Evolutionary conservation across 1,140 invertebrate species (phyloP).

Genomic region (Paralvinella palmiformis): DNA sequence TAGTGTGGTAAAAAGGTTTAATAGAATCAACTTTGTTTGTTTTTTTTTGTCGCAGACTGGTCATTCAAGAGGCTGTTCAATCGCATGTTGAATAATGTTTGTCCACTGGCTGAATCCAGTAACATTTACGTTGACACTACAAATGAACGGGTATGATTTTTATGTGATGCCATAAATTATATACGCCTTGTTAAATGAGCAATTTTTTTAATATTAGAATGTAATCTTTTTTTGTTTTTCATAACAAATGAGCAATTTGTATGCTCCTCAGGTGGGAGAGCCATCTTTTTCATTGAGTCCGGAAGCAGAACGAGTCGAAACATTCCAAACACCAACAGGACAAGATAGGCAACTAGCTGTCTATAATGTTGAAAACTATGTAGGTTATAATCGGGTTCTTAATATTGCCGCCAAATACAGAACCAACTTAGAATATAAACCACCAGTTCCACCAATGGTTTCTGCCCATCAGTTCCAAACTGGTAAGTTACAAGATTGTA

Average conservation of each 20-base stretch:
- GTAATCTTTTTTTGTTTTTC: neutral
- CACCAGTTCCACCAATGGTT: conserved; percentile 62
- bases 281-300: too few species aligned
- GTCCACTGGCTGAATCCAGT: conserved; percentile 70
- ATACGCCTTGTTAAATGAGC: too few species aligned
- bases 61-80: conserved; percentile 81
- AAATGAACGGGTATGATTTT: conserved; percentile 48
- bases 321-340: neutral
- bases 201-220: neutral
- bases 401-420: conserved; percentile 62
- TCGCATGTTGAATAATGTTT: conserved; percentile 67
- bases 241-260: neutral
- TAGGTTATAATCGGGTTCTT: conserved; percentile 38
- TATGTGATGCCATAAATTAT: neutral
- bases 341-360: conserved; percentile 20
- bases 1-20: too few species aligned
- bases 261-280: neutral
- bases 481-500: too few species aligned
- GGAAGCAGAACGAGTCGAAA: too few species aligned
- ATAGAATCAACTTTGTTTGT: neutral
- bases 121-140: conserved; percentile 79
- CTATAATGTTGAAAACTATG: conserved; percentile 32
- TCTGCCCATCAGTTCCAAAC: conserved; percentile 75
- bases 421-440: conserved; percentile 49
- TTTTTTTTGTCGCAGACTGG: conserved; percentile 64